A percentile compares a stretch with the other conserved stretches of the same genome.
phyloP scores from a whole-genome alignment of 2,113 vertebrate genomes.

The Leptobrachium leishanense region DNA sequence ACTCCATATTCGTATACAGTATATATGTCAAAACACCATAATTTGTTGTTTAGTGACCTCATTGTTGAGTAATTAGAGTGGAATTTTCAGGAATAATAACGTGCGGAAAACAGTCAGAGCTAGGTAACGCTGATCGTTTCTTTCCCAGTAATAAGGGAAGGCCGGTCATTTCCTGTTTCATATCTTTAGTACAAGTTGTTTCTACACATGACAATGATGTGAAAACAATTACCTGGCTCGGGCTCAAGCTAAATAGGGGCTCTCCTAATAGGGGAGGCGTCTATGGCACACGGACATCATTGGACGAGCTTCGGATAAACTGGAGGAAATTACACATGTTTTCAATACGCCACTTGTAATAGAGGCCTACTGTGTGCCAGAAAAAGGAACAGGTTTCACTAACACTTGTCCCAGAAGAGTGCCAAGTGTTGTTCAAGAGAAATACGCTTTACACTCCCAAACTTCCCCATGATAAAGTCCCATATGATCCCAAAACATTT shows the following conservation, averaged over 20 bases:
- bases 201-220: slow-evolving; percentile 70
- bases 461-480: neutral
- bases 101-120: slow-evolving; percentile 50
- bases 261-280: slow-evolving; percentile 9
- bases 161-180: slow-evolving; percentile 72
- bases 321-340: slow-evolving; percentile 3
- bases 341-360: neutral
- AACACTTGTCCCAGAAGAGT: no score
- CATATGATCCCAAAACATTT: neutral
- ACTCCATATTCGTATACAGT: neutral
- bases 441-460: neutral
- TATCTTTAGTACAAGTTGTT: slow-evolving; percentile 76
- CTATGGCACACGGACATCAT: slow-evolving; percentile 8
- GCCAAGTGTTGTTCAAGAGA: neutral
- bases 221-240: slow-evolving; percentile 72
- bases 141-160: slow-evolving; percentile 62
- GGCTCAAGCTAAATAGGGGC: slow-evolving; percentile 53
- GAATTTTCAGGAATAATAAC: slow-evolving; percentile 51
- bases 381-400: neutral
- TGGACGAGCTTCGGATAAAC: slow-evolving; percentile 3
- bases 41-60: slow-evolving; percentile 46
- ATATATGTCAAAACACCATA: neutral
- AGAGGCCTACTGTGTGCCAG: neutral
- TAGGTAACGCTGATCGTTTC: slow-evolving; percentile 68
- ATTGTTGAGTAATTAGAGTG: slow-evolving; percentile 39